A percentile compares a stretch with the other conserved stretches of the same genome.
phyloP scores from a whole-genome alignment of 2,888 invertebrate genomes.

The Zhuqinia jingwanae region DNA sequence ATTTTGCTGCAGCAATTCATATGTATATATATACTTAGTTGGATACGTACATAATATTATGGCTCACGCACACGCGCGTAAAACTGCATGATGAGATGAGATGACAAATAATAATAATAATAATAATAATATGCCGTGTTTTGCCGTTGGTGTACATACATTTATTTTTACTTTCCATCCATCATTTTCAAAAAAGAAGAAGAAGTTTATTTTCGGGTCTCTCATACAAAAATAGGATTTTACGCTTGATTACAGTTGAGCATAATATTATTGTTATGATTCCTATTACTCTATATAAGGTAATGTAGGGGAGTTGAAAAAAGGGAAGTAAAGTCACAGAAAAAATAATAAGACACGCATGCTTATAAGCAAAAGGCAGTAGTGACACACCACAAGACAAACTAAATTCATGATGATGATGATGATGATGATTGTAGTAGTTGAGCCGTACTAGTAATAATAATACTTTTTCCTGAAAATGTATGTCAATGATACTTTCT shows the following conservation, averaged over 20 bases:
- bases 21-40: neutral
- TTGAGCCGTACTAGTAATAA: too few relatives aligned
- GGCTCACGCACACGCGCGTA: too few relatives aligned
- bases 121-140: neutral
- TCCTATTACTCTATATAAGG: neutral
- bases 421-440: neutral
- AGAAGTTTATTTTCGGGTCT: slow-evolving; percentile 2
- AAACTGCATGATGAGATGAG: neutral
- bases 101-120: too few relatives aligned
- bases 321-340: neutral
- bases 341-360: slow-evolving; percentile 24
- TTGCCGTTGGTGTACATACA: neutral
- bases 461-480: slow-evolving; percentile 49
- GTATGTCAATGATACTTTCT: slow-evolving; percentile 54
- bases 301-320: neutral
- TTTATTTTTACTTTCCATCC: slow-evolving; percentile 42
- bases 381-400: neutral
- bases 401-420: neutral
- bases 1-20: slow-evolving; percentile 1
- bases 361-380: neutral
- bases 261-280: neutral
- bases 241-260: slow-evolving; percentile 37
- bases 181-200: slow-evolving; percentile 13
- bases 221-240: slow-evolving; percentile 19
- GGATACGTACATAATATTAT: too few relatives aligned